phyloP scores from a whole-genome alignment of 1,140 invertebrate genomes.

The Plodia interpunctella region DNA sequence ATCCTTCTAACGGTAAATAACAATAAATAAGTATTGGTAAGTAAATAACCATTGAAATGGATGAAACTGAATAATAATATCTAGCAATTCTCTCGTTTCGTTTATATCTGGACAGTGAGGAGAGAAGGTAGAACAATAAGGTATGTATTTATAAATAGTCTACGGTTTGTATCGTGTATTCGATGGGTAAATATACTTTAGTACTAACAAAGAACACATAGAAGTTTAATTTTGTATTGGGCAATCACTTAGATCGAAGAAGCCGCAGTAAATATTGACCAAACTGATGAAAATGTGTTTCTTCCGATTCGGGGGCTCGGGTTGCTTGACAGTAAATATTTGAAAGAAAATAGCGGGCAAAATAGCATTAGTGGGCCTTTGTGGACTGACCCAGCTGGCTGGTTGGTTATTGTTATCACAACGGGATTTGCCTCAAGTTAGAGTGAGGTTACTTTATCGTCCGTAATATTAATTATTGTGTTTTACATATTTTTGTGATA shows the following conservation, averaged over 20 bases:
- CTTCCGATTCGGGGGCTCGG: background rate
- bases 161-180: too few species aligned
- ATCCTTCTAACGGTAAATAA: too few species aligned
- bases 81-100: too few species aligned
- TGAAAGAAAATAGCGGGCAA: background rate
- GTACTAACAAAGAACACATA: background rate
- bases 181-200: too few species aligned
- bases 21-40: too few species aligned
- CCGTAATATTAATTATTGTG: too few species aligned
- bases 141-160: background rate
- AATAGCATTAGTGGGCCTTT: background rate
- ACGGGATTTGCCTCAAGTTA: background rate
- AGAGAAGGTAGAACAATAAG: too few species aligned
- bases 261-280: slow-evolving; percentile 1
- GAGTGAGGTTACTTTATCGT: too few species aligned
- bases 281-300: slow-evolving; percentile 2
- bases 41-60: too few species aligned
- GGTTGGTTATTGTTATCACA: background rate
- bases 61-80: too few species aligned
- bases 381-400: background rate
- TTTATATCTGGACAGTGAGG: too few species aligned
- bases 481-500: too few species aligned
- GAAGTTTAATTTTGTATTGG: background rate
- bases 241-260: background rate
- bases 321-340: background rate